A percentile compares a stretch with the other conserved stretches of the same genome.
These are phyloP conservation scores for Dryadula phaetusa DNA, from an alignment of 2,888 invertebrate species.

Conservation along the genomic window DNA sequence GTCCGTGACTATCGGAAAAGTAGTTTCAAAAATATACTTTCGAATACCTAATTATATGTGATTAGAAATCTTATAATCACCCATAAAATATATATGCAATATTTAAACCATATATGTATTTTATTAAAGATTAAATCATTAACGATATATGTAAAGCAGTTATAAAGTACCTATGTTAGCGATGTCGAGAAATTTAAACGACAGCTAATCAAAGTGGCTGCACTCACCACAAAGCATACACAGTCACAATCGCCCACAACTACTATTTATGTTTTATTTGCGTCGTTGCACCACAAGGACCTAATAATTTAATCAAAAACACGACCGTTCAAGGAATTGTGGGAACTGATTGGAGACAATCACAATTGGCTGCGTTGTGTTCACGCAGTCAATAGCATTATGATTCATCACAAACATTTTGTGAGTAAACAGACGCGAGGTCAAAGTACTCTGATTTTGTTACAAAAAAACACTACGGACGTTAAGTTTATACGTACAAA, in stretches of 20 bases:
- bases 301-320: slow-evolving; percentile 69
- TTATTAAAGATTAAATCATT: no score
- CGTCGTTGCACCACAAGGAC: slow-evolving; percentile 44
- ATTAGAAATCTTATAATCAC: no score
- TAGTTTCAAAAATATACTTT: no score
- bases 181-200: slow-evolving; percentile 14
- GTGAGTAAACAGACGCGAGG: slow-evolving; percentile 33
- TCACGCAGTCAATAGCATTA: slow-evolving; percentile 37
- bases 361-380: slow-evolving; percentile 43
- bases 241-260: slow-evolving; percentile 30
- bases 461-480: neutral
- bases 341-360: slow-evolving; percentile 47
- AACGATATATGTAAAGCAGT: no score
- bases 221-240: slow-evolving; percentile 28
- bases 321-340: slow-evolving; percentile 46
- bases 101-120: no score
- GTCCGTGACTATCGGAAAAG: no score
- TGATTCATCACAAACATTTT: slow-evolving; percentile 35
- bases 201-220: slow-evolving; percentile 34
- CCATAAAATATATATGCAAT: no score
- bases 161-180: neutral
- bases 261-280: slow-evolving; percentile 54
- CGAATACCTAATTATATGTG: no score
- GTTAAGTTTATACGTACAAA: neutral
- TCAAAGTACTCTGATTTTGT: slow-evolving; percentile 30